A percentile compares a stretch with the other conserved stretches of the same genome.
These are phyloP conservation scores for Siniperca chuatsi DNA, from an alignment of 2,113 vertebrate genomes.

Conservation along the genomic window DNA sequence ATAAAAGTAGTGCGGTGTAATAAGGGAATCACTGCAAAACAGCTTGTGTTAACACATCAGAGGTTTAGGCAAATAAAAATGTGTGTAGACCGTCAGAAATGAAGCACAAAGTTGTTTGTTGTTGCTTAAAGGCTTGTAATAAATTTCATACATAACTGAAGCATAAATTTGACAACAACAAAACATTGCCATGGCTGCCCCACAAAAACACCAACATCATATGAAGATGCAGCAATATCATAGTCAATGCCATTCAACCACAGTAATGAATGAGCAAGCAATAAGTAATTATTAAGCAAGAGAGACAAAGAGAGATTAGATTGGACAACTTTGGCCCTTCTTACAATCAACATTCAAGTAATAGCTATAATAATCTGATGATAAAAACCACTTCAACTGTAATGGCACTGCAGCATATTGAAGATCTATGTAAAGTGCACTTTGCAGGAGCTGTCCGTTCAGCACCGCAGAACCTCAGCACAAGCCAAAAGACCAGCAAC, in stretches of 20 bases:
- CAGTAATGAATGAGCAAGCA: background rate
- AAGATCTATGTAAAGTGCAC: constrained; percentile 47
- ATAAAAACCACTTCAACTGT: constrained; percentile 44
- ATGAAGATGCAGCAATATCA: background rate
- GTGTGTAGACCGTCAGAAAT: constrained; percentile 21
- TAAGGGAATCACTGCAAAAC: background rate
- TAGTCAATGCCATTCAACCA: background rate
- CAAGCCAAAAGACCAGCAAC: background rate
- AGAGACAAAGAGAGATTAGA: constrained; percentile 30
- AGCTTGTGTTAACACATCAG: background rate
- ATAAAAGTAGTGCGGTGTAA: background rate
- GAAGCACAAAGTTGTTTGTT: background rate
- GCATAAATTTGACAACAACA: background rate
- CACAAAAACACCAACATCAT: constrained; percentile 15
- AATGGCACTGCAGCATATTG: constrained; percentile 40
- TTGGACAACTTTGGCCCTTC: constrained; percentile 28
- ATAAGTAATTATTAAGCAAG: constrained; percentile 9
- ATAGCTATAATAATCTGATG: constrained; percentile 25
- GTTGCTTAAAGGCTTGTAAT: background rate
- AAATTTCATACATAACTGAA: constrained; percentile 16
- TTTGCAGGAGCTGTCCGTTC: constrained; percentile 23
- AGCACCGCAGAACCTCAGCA: background rate
- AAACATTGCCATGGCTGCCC: background rate
- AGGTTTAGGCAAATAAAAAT: constrained; percentile 11
- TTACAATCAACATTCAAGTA: constrained; percentile 35